These are phyloP conservation scores for Chlorocebus sabaeus DNA, from an alignment of 2,113 vertebrate species.

Conservation along the genomic window DNA sequence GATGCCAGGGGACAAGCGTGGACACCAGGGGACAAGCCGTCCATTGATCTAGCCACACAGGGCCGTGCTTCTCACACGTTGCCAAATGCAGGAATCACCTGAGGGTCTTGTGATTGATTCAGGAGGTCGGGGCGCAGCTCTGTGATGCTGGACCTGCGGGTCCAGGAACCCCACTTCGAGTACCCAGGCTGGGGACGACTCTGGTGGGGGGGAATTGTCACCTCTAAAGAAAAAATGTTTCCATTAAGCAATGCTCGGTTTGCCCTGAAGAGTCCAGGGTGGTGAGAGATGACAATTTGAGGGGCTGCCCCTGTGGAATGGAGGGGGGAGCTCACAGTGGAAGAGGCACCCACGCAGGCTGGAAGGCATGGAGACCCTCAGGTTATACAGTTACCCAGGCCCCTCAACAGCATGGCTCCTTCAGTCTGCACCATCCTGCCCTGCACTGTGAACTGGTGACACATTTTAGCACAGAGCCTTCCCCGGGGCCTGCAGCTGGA, in stretches of 20 bases:
- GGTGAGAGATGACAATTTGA: neutral
- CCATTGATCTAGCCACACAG: no score
- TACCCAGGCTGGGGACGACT: accelerated
- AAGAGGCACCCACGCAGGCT: accelerated
- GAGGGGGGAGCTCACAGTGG: accelerated
- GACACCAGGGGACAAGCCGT: no score
- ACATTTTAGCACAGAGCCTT: neutral
- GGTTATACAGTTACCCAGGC: neutral
- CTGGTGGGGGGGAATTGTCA: accelerated
- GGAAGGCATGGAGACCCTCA: no score
- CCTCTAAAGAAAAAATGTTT: neutral
- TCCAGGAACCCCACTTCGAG: neutral
- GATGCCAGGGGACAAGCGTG: no score
- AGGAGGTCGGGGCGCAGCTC: accelerated
- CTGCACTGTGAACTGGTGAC: neutral
- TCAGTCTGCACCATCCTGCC: no score
- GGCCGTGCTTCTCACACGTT: accelerated
- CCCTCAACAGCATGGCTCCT: neutral
- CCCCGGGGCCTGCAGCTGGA: neutral
- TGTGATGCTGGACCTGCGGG: no score
- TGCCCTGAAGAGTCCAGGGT: neutral
- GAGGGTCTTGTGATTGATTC: no score
- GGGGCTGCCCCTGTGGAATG: neutral
- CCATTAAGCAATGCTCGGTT: neutral
- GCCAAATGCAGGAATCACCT: accelerated